Conservation (phyloP, 2,888 invertebrate species). For the Brenthis daphne region DNA sequence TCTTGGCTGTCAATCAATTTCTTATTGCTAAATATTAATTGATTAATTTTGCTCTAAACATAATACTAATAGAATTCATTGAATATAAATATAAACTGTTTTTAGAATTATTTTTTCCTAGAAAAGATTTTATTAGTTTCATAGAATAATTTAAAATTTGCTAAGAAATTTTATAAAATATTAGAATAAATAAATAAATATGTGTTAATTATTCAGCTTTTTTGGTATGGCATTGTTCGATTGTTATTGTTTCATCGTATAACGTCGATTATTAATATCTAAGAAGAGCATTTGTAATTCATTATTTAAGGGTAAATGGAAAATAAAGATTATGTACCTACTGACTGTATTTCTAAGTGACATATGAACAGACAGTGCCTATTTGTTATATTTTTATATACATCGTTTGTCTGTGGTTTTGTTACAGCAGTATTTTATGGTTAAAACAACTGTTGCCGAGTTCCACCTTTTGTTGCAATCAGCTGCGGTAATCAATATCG, state of each 20-base stretch:
- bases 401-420: constrained; percentile 4
- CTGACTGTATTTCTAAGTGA: neutral
- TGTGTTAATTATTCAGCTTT: too few species aligned
- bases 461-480: constrained; percentile 60
- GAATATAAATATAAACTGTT: too few species aligned
- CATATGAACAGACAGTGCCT: constrained; percentile 13
- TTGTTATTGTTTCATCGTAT: neutral
- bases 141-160: too few species aligned
- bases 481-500: constrained; percentile 46
- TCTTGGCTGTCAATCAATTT: too few species aligned
- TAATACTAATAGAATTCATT: too few species aligned
- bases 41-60: too few species aligned
- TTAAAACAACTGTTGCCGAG: constrained; percentile 65
- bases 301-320: neutral
- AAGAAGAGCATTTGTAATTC: neutral
- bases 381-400: neutral
- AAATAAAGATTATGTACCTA: too few species aligned
- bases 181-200: too few species aligned
- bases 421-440: constrained; percentile 49
- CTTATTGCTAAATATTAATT: too few species aligned
- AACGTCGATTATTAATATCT: neutral
- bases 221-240: neutral
- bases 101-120: too few species aligned
- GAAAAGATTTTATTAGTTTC: too few species aligned
- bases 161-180: too few species aligned